Conservation (phyloP, 2,113 vertebrate genomes). For the Irena cyanogastra region DNA sequence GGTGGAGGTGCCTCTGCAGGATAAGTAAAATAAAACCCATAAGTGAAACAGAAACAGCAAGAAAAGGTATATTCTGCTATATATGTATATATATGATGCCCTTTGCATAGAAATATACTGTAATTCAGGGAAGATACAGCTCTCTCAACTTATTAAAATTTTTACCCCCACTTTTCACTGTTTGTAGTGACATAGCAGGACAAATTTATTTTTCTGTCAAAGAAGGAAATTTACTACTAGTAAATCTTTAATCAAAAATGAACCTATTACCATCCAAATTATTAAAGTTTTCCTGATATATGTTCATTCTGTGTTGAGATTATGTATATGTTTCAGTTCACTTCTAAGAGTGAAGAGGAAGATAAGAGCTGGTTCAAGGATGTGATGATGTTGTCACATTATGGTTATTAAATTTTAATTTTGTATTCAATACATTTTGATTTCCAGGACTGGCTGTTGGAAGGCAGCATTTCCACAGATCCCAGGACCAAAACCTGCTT, state of each 20-base stretch:
- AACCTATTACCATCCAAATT: neutral
- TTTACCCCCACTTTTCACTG: neutral
- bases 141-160: neutral
- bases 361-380: neutral
- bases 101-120: neutral
- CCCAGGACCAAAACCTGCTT: slow-evolving; percentile 13
- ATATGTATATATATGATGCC: rapidly evolving
- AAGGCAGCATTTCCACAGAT: slow-evolving; percentile 9
- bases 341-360: neutral
- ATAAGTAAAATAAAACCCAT: neutral
- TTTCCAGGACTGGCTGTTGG: slow-evolving; percentile 21
- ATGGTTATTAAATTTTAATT: rapidly evolving
- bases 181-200: neutral
- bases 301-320: neutral
- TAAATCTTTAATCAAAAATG: neutral
- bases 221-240: neutral
- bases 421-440: neutral
- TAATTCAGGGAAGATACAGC: neutral
- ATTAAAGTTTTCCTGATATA: neutral
- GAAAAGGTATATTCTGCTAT: neutral
- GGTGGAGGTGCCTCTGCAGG: neutral
- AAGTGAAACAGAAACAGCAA: neutral
- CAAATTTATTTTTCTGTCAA: neutral
- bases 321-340: neutral
- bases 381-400: neutral